Conservation (phyloP, 1,140 invertebrate species). For the Dendrolimus kikuchii region DNA sequence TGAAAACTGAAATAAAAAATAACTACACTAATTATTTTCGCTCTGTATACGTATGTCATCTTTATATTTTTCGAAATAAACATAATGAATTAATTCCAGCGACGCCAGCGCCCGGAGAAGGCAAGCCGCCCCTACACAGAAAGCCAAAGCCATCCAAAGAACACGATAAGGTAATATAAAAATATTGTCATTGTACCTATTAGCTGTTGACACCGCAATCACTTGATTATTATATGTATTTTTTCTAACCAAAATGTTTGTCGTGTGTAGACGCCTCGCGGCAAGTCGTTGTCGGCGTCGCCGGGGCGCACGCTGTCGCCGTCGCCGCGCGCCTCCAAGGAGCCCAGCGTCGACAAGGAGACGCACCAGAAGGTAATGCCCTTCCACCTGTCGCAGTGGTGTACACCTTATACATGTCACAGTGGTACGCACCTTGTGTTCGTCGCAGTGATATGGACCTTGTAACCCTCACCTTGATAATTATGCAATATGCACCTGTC, state of each 20-base stretch:
- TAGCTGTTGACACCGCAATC: neutral
- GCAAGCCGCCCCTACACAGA: slow-evolving; percentile 65
- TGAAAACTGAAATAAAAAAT: too few species aligned
- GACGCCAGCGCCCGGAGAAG: slow-evolving; percentile 43
- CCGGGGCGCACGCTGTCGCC: slow-evolving; percentile 47
- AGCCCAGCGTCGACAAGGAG: slow-evolving; percentile 31
- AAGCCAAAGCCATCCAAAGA: slow-evolving; percentile 73
- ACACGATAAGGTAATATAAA: slow-evolving; percentile 38
- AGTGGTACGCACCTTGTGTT: neutral
- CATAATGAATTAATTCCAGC: slow-evolving; percentile 28
- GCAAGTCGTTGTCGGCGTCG: slow-evolving; percentile 47
- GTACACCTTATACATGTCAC: neutral
- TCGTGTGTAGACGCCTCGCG: slow-evolving; percentile 18
- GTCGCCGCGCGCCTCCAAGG: slow-evolving; percentile 24
- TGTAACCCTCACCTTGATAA: too few species aligned
- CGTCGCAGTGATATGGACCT: too few species aligned
- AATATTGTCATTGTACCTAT: neutral
- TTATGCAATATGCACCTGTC: too few species aligned
- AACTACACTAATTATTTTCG: neutral
- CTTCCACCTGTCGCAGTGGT: too few species aligned
- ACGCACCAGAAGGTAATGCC: slow-evolving; percentile 24
- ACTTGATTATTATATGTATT: neutral
- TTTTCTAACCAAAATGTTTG: neutral
- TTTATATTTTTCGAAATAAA: slow-evolving; percentile 6
- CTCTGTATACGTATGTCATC: neutral